Evolutionary conservation across 2,113 vertebrate genomes (phyloP).

Genomic region (Ceyx margarethae): DNA sequence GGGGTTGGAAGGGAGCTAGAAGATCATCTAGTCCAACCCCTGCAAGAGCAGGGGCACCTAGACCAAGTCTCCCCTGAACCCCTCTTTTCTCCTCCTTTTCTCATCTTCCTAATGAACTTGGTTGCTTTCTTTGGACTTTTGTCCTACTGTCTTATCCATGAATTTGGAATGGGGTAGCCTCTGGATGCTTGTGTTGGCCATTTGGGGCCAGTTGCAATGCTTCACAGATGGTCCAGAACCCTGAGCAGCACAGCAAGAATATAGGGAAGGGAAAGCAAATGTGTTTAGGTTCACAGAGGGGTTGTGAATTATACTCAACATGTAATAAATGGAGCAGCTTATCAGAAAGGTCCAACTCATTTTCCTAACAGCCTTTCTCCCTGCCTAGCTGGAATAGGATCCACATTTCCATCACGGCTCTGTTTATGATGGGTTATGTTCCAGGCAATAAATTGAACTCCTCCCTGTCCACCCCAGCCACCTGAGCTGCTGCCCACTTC

Average conservation of each 20-base stretch:
- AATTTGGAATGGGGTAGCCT: neutral
- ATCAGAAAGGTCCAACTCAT: neutral
- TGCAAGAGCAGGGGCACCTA: too few relatives aligned
- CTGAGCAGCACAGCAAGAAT: neutral
- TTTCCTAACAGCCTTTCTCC: neutral
- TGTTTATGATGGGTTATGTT: neutral
- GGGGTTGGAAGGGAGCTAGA: too few relatives aligned
- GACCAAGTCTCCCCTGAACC: neutral
- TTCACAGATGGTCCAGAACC: neutral
- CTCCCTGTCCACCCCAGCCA: neutral
- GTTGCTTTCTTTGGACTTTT: neutral
- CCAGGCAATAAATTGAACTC: neutral
- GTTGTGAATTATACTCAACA: neutral
- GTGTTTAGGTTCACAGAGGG: neutral
- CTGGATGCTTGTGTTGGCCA: neutral
- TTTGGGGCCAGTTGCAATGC: neutral
- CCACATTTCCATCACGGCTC: neutral
- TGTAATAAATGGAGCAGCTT: neutral
- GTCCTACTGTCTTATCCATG: neutral
- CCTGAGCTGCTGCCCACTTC: neutral
- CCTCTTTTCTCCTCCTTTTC: neutral
- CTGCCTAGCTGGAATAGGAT: neutral
- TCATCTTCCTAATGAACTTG: fast-evolving
- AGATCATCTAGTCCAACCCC: too few relatives aligned
- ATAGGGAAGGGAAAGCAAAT: neutral